Conservation (phyloP, 2,888 invertebrate species). For the Melolontha melolontha region DNA sequence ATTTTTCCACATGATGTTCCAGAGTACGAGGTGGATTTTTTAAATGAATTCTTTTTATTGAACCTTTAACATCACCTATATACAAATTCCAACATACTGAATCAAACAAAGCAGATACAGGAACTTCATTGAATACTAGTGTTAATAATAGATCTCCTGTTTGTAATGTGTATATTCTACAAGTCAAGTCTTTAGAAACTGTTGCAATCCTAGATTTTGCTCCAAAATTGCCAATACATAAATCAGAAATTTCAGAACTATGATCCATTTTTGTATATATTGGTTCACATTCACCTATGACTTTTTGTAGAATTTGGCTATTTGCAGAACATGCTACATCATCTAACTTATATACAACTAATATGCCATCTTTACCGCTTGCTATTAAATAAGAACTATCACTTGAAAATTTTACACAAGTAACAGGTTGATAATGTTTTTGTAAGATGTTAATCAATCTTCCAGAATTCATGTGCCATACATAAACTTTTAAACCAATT, state of each 20-base stretch:
- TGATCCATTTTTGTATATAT: constrained; percentile 83
- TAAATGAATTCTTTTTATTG: constrained; percentile 77
- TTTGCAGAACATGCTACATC: constrained; percentile 66
- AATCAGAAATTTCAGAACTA: constrained; percentile 81
- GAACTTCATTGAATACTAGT: constrained; percentile 77
- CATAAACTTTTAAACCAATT: constrained; percentile 82
- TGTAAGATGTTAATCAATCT: constrained; percentile 78
- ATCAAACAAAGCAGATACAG: constrained; percentile 79
- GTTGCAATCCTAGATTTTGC: constrained; percentile 79
- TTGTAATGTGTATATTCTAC: constrained; percentile 82
- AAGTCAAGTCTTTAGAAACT: constrained; percentile 84
- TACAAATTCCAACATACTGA: constrained; percentile 77
- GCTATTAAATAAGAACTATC: constrained; percentile 84
- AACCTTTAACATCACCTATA: constrained; percentile 80
- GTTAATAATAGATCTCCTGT: constrained; percentile 78
- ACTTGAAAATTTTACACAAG: constrained; percentile 78
- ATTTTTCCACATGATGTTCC: constrained; percentile 74
- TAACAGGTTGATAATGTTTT: constrained; percentile 86
- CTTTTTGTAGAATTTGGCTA: constrained; percentile 64
- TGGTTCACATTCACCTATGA: constrained; percentile 71
- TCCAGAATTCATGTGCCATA: constrained; percentile 88
- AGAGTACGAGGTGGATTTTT: constrained; percentile 75
- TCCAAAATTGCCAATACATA: constrained; percentile 78
- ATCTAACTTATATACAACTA: constrained; percentile 83
- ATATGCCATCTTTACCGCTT: constrained; percentile 86